Conservation (phyloP, 1,140 invertebrate genomes). For the Eufriesea mexicana region DNA sequence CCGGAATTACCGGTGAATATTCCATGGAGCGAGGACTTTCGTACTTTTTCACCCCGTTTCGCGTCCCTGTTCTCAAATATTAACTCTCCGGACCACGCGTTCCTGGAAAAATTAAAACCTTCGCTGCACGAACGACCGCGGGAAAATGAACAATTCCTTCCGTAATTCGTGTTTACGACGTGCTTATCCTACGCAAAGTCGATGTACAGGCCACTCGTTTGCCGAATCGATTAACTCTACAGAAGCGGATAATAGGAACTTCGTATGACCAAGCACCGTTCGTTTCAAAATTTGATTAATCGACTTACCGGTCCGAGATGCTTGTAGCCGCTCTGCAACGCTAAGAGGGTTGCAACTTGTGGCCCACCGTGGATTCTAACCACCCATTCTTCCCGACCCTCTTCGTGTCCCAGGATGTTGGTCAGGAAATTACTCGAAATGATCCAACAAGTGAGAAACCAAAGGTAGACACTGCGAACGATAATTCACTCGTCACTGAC, state of each 20-base stretch:
- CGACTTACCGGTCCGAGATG: slow-evolving; percentile 81
- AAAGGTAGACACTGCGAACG: not conserved
- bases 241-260: not conserved
- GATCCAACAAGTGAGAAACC: not conserved
- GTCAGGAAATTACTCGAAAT: not conserved
- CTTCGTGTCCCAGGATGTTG: not conserved
- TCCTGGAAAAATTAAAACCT: not conserved
- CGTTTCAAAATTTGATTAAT: not conserved
- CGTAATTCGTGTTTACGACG: not conserved
- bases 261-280: too few species aligned
- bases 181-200: too few species aligned
- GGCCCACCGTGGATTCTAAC: slow-evolving; percentile 82
- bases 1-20: slow-evolving; percentile 28
- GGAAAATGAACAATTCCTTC: not conserved
- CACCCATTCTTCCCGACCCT: slow-evolving; percentile 83
- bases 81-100: not conserved
- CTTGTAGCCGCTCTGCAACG: slow-evolving; percentile 80
- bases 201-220: not conserved
- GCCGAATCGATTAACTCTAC: too few species aligned
- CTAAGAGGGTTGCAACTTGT: slow-evolving; percentile 80
- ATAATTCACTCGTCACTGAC: slow-evolving; percentile 6
- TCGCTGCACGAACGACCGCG: too few species aligned
- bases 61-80: not conserved
- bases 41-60: not conserved
- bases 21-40: not conserved